phyloP scores from a whole-genome alignment of 2,113 vertebrate genomes.

The Pseudopipra pipra region DNA sequence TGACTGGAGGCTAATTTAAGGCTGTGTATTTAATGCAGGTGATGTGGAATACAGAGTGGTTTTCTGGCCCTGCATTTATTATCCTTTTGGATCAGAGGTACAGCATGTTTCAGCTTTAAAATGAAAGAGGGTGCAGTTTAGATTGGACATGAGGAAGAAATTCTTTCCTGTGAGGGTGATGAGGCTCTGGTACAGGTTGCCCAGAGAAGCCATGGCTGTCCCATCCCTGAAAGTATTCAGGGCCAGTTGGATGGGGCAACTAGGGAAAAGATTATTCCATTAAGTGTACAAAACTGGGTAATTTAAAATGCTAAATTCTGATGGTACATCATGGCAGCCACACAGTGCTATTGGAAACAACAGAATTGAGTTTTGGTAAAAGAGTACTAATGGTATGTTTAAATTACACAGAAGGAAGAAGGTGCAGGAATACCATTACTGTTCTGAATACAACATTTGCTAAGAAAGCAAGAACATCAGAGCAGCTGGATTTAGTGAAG shows the following conservation, averaged over 20 bases:
- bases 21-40: neutral
- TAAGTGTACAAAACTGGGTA: neutral
- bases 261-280: neutral
- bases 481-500: neutral
- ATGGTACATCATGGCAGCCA: neutral
- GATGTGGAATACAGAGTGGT: fast-evolving
- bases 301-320: neutral
- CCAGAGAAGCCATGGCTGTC: neutral
- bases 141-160: neutral
- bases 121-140: neutral
- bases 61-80: neutral
- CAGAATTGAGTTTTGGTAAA: neutral
- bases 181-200: neutral
- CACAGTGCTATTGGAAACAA: neutral
- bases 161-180: neutral
- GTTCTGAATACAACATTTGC: neutral
- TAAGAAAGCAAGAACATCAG: neutral
- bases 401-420: neutral
- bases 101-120: neutral
- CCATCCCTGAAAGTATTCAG: neutral
- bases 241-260: neutral
- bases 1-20: neutral
- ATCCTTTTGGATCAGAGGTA: neutral
- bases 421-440: neutral
- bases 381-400: neutral